Percentiles rank a stretch among this genome's conserved stretches.
phyloP scores from a whole-genome alignment of 2,888 invertebrate species.

The Agelastica alni region DNA sequence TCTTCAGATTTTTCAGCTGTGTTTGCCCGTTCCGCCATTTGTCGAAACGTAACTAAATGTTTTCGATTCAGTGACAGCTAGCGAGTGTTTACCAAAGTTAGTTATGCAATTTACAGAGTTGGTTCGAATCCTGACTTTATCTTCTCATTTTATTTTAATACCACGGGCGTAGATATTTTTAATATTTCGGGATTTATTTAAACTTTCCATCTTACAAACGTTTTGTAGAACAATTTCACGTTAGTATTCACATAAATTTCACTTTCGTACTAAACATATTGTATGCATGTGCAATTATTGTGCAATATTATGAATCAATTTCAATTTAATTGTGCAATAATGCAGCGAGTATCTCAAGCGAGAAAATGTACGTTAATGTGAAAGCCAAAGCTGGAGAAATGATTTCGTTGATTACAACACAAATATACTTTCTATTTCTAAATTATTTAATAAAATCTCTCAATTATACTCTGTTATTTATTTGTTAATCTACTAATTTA shows the following conservation, averaged over 20 bases:
- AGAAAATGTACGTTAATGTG: conserved; percentile 35
- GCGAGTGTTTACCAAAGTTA: not conserved
- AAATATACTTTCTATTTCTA: conserved; percentile 33
- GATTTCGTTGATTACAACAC: conserved; percentile 29
- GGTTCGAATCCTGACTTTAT: no score
- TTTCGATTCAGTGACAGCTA: not conserved
- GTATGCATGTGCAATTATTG: conserved; percentile 26
- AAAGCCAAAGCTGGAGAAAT: conserved; percentile 32
- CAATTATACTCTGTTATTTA: conserved; percentile 15
- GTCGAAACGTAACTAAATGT: conserved; percentile 7
- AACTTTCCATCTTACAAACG: not conserved
- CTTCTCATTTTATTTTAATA: not conserved
- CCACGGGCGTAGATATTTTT: not conserved
- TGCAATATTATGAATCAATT: conserved; percentile 27
- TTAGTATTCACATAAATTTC: conserved; percentile 7
- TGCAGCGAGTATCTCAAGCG: conserved; percentile 25
- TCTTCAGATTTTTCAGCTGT: conserved; percentile 25
- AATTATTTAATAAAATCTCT: conserved; percentile 26
- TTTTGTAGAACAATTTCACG: no score
- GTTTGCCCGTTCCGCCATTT: conserved; percentile 30
- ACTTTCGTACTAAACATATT: conserved; percentile 13
- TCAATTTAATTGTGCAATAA: conserved; percentile 31
- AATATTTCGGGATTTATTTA: not conserved
- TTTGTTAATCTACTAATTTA: conserved; percentile 7
- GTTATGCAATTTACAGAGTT: not conserved